A percentile compares a stretch with the other conserved stretches of the same genome.
Conservation (phyloP, 2,888 invertebrate genomes). For the Octonoba sinensis region DNA sequence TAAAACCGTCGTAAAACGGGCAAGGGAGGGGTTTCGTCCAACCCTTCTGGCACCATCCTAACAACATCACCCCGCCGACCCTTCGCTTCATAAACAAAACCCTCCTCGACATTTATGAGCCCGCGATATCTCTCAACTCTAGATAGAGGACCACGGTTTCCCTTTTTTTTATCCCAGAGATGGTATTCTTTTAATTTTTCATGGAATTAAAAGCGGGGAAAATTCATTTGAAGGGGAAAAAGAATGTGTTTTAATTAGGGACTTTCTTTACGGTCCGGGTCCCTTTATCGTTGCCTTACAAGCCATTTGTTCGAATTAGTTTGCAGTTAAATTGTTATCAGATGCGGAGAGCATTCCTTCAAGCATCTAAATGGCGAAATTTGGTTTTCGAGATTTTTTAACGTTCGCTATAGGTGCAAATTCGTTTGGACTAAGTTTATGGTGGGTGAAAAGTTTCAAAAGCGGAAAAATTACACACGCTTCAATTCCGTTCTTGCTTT, state of each 20-base stretch:
- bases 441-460: slow-evolving; percentile 5
- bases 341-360: slow-evolving; percentile 2
- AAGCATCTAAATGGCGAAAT: slow-evolving; percentile 7
- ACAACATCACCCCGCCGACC: slow-evolving; percentile 39
- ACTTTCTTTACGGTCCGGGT: slow-evolving; percentile 33
- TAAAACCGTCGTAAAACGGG: slow-evolving; percentile 51
- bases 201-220: too few relatives aligned
- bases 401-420: slow-evolving; percentile 19
- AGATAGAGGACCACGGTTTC: slow-evolving; percentile 14
- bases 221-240: not conserved
- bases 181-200: slow-evolving; percentile 39
- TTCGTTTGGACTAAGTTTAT: slow-evolving; percentile 35
- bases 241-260: slow-evolving; percentile 46
- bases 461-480: too few relatives aligned
- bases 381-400: slow-evolving; percentile 41
- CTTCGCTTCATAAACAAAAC: slow-evolving; percentile 51
- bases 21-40: not conserved
- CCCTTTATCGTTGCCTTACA: slow-evolving; percentile 52
- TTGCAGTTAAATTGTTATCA: slow-evolving; percentile 54
- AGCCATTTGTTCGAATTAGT: slow-evolving; percentile 54
- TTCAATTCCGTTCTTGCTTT: too few relatives aligned
- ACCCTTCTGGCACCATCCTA: slow-evolving; percentile 43
- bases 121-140: slow-evolving; percentile 26
- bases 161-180: slow-evolving; percentile 17
- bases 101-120: slow-evolving; percentile 51